Evolutionary conservation across 2,888 invertebrate genomes (phyloP).

Genomic region (Acanthosepion pharaonis): DNA sequence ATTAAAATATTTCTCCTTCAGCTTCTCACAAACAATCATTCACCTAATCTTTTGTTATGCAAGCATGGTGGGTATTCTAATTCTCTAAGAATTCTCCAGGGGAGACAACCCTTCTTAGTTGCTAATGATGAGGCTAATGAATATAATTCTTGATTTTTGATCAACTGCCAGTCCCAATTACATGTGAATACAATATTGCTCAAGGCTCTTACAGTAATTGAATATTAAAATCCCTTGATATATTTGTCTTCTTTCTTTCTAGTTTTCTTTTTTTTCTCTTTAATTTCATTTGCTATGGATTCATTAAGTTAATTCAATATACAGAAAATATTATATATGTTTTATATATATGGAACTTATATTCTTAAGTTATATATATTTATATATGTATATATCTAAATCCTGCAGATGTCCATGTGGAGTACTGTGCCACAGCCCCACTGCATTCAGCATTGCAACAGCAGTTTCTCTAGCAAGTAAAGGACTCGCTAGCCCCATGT

Average conservation of each 20-base stretch:
- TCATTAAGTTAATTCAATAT: neutral
- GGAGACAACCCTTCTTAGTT: conserved; percentile 33
- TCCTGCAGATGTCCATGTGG: no score
- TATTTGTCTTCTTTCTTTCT: neutral
- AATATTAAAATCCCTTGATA: neutral
- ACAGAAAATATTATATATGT: neutral
- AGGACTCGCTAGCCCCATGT: no score
- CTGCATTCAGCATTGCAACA: no score
- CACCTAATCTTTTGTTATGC: conserved; percentile 12
- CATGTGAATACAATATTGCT: neutral
- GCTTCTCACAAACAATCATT: neutral
- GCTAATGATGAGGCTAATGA: conserved; percentile 11
- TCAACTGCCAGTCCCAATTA: conserved; percentile 6
- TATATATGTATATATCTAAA: no score
- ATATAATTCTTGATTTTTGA: conserved; percentile 33
- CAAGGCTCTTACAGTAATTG: neutral
- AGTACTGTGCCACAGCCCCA: no score
- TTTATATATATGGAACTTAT: no score
- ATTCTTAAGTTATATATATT: no score
- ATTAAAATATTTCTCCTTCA: neutral
- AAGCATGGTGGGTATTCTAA: neutral
- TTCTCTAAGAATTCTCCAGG: neutral
- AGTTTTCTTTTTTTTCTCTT: neutral
- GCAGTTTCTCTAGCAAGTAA: no score
- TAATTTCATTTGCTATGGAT: neutral